Percentiles rank a stretch among this genome's conserved stretches.
Evolutionary conservation across 2,888 invertebrate species (phyloP).

Genomic region (Troides aeacus): DNA sequence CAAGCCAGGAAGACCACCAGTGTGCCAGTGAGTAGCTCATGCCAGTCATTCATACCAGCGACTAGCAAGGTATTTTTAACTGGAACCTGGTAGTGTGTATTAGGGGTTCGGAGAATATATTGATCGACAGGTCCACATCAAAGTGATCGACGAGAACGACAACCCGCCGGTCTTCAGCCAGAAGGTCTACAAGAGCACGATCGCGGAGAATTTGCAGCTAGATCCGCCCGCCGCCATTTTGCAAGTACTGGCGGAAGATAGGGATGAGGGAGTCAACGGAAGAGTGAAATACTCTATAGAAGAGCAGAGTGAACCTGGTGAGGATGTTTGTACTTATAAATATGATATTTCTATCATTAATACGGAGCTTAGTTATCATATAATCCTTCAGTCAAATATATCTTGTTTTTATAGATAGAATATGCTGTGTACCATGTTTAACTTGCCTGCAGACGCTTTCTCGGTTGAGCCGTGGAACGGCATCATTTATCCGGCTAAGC

Average conservation of each 20-base stretch:
- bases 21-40: constrained; percentile 82
- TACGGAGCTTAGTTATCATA: neutral
- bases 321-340: constrained; percentile 18
- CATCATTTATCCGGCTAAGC: constrained; percentile 88
- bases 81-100: no score
- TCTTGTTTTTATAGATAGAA: no score
- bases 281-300: constrained; percentile 87
- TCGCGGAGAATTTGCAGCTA: constrained; percentile 90
- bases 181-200: constrained; percentile 87
- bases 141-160: constrained; percentile 92
- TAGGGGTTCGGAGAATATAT: no score
- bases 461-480: constrained; percentile 87
- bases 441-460: constrained; percentile 82
- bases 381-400: no score
- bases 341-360: no score
- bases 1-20: constrained; percentile 85
- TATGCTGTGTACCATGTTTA: no score
- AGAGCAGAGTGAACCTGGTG: constrained; percentile 70
- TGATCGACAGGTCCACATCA: constrained; percentile 83
- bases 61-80: no score
- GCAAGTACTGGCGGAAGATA: constrained; percentile 89
- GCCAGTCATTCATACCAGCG: no score
- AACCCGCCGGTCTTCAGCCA: constrained; percentile 91
- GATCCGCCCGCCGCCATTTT: constrained; percentile 91
- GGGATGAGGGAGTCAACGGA: constrained; percentile 88